Base-by-base conservation (phyloP, 2,797 vertebrate genomes). In the Amblyopsis hoosieri region DNA sequence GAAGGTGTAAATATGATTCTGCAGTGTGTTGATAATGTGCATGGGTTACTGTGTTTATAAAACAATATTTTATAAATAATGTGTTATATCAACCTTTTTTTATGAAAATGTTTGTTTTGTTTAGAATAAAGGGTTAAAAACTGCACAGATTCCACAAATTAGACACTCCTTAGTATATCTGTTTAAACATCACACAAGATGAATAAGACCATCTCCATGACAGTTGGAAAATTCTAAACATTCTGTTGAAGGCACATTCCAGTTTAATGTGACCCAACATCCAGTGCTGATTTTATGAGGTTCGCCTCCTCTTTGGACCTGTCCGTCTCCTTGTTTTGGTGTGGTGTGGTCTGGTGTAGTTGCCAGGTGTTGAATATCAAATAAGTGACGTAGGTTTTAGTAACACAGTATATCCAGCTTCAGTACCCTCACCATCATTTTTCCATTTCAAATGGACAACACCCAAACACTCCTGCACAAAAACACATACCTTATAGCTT, bases 171-270 rank as follows among this genome's bases (percentile, higher is more conserved):
- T 15, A 55, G 15, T 2, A 33, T 17, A 51, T 62, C 31, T 49
- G 47, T 62, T 12, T 3, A 78, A 71, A 54, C 58, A 53, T 65
- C 51, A 67, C 66, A 60, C 19, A 46, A 67, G 55, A 67, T 72
- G 68, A 61, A 50, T 12, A 79, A 81, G 79, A 49, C 74, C 17
- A 4, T 50, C 76, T 72, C 73, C 61, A 74, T 74, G 77, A 75
- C 72, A 80, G 78, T 80, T 81, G 80, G 29, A 53, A 59, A 60
- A 75, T 45, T 68, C 57, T 71, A 84, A 72, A 85, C 80, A 79
- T 85, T 84, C 63, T 31, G 66, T 66, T 61, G 58, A 89, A 91
- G 89, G 88, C 87, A 89, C 89, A 80, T 82, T 75, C 76, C 31
- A 77, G 79, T 86, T 73, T 80, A 75, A 84, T 81, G 77, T 84